A percentile compares a stretch with the other conserved stretches of the same genome.
phyloP scores from a whole-genome alignment of 2,797 vertebrate species.

The Telmatherina bonti region DNA sequence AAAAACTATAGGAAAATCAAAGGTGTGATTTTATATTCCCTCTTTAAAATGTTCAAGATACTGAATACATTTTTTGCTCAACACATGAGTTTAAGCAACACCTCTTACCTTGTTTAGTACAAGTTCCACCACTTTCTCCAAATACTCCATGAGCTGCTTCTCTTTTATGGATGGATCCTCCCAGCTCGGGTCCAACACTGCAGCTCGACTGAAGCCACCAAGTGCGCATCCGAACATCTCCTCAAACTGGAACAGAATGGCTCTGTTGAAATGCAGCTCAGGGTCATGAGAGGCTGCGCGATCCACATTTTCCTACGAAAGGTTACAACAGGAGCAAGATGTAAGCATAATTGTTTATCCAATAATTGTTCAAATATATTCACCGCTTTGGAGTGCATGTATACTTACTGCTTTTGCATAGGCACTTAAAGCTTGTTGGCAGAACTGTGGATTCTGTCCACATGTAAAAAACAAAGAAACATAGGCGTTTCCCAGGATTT shows the following conservation, averaged over 20 bases:
- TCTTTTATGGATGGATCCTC: conserved; percentile 85
- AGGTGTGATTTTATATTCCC: neutral
- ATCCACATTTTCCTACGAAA: conserved; percentile 88
- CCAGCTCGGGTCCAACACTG: conserved; percentile 87
- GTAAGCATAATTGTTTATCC: neutral
- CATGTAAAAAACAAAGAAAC: conserved; percentile 92
- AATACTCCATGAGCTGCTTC: conserved; percentile 87
- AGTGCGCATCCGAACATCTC: conserved; percentile 90
- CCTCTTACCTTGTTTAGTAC: conserved; percentile 85
- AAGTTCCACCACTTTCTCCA: conserved; percentile 85
- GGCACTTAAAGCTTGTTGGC: conserved; percentile 91
- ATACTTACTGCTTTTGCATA: conserved; percentile 91
- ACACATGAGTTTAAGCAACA: neutral
- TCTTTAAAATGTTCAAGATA: neutral
- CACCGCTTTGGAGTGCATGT: neutral
- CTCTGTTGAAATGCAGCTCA: conserved; percentile 91
- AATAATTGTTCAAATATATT: neutral
- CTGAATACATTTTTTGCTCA: neutral
- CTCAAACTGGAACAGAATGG: conserved; percentile 90
- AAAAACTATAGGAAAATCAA: neutral
- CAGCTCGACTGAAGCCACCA: conserved; percentile 87
- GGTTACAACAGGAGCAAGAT: neutral
- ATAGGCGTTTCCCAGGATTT: conserved; percentile 92
- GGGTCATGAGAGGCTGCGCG: conserved; percentile 86
- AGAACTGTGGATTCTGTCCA: conserved; percentile 91